Conservation (phyloP, 1,140 invertebrate species). For the Micrasema minimum region DNA sequence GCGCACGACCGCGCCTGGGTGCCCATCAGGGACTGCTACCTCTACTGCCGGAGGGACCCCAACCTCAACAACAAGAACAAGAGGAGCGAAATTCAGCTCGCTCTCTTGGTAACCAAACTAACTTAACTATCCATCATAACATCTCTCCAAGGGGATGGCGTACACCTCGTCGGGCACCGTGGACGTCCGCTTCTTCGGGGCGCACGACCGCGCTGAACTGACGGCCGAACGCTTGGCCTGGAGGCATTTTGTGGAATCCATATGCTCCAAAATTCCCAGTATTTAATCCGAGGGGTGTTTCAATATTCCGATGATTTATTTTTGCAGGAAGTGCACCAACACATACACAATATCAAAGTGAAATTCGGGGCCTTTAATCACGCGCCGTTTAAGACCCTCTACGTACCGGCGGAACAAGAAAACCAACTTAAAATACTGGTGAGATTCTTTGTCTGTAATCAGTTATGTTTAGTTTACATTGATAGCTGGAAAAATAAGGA, state of each 20-base stretch:
- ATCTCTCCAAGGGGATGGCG: conserved; percentile 91
- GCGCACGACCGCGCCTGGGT: conserved; percentile 94
- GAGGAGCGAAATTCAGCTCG: conserved; percentile 60
- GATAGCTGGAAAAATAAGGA: too few relatives aligned
- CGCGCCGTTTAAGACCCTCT: conserved; percentile 76
- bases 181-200: conserved; percentile 94
- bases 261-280: too few relatives aligned
- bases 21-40: conserved; percentile 82
- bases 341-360: conserved; percentile 77
- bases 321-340: conserved; percentile 76
- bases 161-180: conserved; percentile 78
- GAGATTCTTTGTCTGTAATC: conserved; percentile 34
- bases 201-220: conserved; percentile 94
- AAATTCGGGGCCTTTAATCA: conserved; percentile 84
- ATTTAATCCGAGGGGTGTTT: too few relatives aligned
- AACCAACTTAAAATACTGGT: conserved; percentile 77
- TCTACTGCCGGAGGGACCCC: conserved; percentile 80
- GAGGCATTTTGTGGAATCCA: too few relatives aligned
- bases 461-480: too few relatives aligned
- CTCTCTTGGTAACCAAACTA: conserved; percentile 58
- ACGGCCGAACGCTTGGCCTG: too few relatives aligned
- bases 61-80: conserved; percentile 64
- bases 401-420: conserved; percentile 73
- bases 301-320: too few relatives aligned
- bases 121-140: too few relatives aligned